A percentile compares a stretch with the other conserved stretches of the same genome.
phyloP scores from a whole-genome alignment of 2,888 invertebrate species.

The Neria commutata region DNA sequence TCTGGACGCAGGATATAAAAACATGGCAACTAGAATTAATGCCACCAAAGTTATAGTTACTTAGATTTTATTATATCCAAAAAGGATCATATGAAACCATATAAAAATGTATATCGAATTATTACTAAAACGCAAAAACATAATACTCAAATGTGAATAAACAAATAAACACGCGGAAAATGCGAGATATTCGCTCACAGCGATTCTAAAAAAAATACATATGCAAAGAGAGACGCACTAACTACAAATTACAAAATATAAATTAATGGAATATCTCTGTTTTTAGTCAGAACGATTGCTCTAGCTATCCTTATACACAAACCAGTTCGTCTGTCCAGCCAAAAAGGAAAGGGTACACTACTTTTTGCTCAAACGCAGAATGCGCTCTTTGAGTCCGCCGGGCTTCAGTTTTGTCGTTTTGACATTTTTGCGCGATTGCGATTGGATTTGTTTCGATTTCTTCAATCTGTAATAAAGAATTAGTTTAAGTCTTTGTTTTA shows the following conservation, averaged over 20 bases:
- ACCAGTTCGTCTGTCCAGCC: not conserved
- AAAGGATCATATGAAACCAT: too few species aligned
- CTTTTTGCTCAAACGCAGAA: slow-evolving; percentile 54
- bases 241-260: not conserved
- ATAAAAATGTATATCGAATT: too few species aligned
- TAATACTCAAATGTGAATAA: not conserved
- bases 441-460: slow-evolving; percentile 54
- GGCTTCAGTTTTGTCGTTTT: slow-evolving; percentile 53
- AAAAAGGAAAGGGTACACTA: slow-evolving; percentile 22
- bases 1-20: too few species aligned
- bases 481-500: not conserved
- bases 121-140: too few species aligned
- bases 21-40: too few species aligned
- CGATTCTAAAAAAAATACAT: not conserved
- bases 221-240: not conserved
- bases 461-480: slow-evolving; percentile 45
- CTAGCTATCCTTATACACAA: not conserved
- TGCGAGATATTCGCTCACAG: not conserved
- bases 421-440: slow-evolving; percentile 45
- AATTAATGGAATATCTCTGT: not conserved
- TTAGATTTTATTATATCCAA: too few species aligned
- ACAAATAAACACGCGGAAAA: not conserved
- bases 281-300: too few species aligned
- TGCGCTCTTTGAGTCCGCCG: slow-evolving; percentile 58
- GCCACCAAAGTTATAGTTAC: too few species aligned